Percentiles rank a stretch among this genome's conserved stretches.
These are phyloP conservation scores for Diaphora mendica DNA, from an alignment of 2,888 invertebrate species.

Conservation along the genomic window DNA sequence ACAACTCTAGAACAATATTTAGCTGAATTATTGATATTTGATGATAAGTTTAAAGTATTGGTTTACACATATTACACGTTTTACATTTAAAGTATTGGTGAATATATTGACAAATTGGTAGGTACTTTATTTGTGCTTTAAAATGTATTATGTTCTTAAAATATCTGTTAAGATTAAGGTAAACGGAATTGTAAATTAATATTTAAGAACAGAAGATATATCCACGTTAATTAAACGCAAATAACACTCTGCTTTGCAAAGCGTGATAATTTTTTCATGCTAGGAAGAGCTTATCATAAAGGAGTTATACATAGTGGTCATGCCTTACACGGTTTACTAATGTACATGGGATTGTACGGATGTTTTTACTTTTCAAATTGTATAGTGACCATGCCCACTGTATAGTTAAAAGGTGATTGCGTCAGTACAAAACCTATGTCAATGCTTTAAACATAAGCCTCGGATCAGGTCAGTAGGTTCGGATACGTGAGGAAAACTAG, in stretches of 20 bases:
- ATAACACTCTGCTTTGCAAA: conserved; percentile 83
- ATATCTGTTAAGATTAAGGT: conserved; percentile 41
- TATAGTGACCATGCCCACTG: conserved; percentile 81
- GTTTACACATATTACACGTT: no score
- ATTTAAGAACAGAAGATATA: conserved; percentile 42
- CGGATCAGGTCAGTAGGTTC: conserved; percentile 67
- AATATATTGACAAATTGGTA: conserved; percentile 33
- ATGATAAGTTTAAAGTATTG: neutral
- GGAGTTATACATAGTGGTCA: conserved; percentile 65
- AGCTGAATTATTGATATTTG: conserved; percentile 22
- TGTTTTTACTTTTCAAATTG: conserved; percentile 68
- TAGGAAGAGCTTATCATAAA: conserved; percentile 73
- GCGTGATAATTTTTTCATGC: conserved; percentile 78
- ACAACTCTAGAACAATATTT: conserved; percentile 29
- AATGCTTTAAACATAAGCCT: conserved; percentile 76
- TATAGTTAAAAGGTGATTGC: conserved; percentile 66
- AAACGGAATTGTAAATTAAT: conserved; percentile 51
- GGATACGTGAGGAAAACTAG: conserved; percentile 63
- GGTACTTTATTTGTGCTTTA: conserved; percentile 33
- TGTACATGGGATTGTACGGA: conserved; percentile 69
- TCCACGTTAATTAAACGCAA: conserved; percentile 58
- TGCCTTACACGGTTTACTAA: conserved; percentile 83
- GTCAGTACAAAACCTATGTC: conserved; percentile 66
- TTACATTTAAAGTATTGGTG: neutral
- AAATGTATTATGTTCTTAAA: conserved; percentile 21